Evolutionary conservation across 2,797 vertebrate genomes (phyloP), one percentile per base, ranked within the genome.

Genomic region (Acomys russatus): DNA sequence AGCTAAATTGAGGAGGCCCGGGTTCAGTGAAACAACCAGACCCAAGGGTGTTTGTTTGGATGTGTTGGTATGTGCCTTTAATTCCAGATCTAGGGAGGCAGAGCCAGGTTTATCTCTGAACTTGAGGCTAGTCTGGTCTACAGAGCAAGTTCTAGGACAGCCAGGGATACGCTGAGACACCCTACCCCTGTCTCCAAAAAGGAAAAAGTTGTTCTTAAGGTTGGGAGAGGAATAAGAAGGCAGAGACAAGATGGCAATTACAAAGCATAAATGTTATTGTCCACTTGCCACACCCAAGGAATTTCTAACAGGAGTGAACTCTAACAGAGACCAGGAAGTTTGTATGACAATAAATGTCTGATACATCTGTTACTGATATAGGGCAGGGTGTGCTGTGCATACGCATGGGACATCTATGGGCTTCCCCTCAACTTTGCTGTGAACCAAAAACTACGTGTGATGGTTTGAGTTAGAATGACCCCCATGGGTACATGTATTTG

Each of bases 161-260:
- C 17, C 63, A 66, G 38, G 25, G 28, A 25, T 66, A 66, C 17
- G 64, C 38, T 64, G 3, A 64, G 6, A 3, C 3, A 85, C 44
- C 35, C 80, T 44, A 59, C 17, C 56, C 56, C 56, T 33, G 28
- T 66, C 38, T 84, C 25, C 64, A 66, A 83, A 23, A 44, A 30
- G 64, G 1, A 6, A 18, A 44, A 38, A 61, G 7, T 18, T 3
- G 17, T 5, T 35, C 17, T 68, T 61, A 66, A 33, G 80, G 33
- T 28, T 56, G 12, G 35, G 5, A 56, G 56, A 15, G 9, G 30
- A 30, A 28, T 0, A 6, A 61, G 6, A 2, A 56, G 11, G 5
- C 12, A 20, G 11, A 38, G 77, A 54, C 15, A 33, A 33, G 56
- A 35, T 7, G 51, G 6, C 23, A 59, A 30, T 54, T 28, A 35